Evolutionary conservation across 2,888 invertebrate species (phyloP), one percentile per base, ranked within the genome.

Genomic region (Trileptium ribeirensis): DNA sequence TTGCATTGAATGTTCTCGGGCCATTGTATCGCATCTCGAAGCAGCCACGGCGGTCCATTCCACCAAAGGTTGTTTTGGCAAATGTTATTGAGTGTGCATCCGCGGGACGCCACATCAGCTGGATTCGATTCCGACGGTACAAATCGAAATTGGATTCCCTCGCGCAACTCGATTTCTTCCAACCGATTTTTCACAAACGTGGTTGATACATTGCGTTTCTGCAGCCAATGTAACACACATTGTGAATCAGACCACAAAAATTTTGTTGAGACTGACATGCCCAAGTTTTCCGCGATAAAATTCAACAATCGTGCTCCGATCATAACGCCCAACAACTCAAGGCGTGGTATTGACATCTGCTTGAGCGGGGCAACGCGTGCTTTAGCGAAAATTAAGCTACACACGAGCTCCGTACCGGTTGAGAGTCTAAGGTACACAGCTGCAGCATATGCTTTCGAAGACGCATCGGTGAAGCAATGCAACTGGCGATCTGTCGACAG

Each of bases 91-190:
- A n/a, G n/a, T n/a, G n/a, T n/a, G n/a, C 29, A n/a, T 37, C 77
- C 77, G 36, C 77, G 36, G n/a, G 38, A 38, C 3, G 77, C n/a
- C 77, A 75, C 3, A 75, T 75, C 87, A 2, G 86, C 87, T 0
- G 87, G 86, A 82, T 87, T 87, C 0, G 84, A 81, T 33, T 83
- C 70, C 31, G 77, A 37, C n/a, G 77, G 77, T 8, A 75, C 77
- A 75, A 33, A 70, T 75, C 77, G 2, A 36, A 75, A 75, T 34
- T 34, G 3, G n/a, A 75, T 15, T 24, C 36, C 38, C 3, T 33
- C n/a, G 77, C 36, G 34, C 33, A n/a, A n/a, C n/a, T 51, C 24
- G 39, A 75, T 75, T 38, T 75, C 77, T 8, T 3, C 38, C 15
- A 75, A 15, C 39, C 39, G 36, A 36, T 75, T 75, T 75, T 75